Evolutionary conservation across 2,888 invertebrate genomes (phyloP), one percentile per base, ranked within the genome.

Genomic region (Noctua pronuba): DNA sequence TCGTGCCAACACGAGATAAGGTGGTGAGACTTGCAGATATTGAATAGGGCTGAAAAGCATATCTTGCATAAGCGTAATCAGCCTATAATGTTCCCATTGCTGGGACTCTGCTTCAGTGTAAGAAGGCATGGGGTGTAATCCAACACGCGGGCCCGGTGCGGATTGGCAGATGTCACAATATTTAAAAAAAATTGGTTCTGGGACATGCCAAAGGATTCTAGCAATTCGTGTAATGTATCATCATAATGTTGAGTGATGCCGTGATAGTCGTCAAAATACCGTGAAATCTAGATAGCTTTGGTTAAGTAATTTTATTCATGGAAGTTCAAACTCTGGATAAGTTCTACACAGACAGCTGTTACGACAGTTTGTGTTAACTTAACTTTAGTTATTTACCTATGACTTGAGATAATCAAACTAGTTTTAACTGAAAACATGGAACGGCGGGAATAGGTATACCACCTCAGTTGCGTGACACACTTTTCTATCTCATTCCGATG

Each of bases 281-380:
- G 49, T 73, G 58, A 52, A 73, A 71, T 76, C 11, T 71, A 75
- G 28, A 44, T 55, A 55, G 18, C 5, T 46, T 70, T 46, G 2
- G 7, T 49, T 76, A 31, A 7, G 18, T 74, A 65, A 79, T 79
- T 65, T 16, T 65, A 65, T 65, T 80, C 65, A 65, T 73, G 5
- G 52, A 64, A 71, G 31, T 77, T 58, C 35, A n/a, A 55, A 52
- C 38, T 62, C 10, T 55, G 38, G 6, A 35, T 46, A 58, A 68
- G 64, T 73, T 83, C 13, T 28, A 73, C 41, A 66, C 62, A 75
- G 73, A 35, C 60, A 68, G 62, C 38, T 83, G 80, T 80, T 46
- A 74, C 21, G 7, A 67, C 31, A 52, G 55, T 44, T n/a, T 41
- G 28, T 58, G 28, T 13, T 13, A 52, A 60, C 18, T 55, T 35